Percentiles rank a stretch among this genome's conserved stretches.
Conservation (phyloP, 2,797 vertebrate species). For the Prionace glauca region DNA sequence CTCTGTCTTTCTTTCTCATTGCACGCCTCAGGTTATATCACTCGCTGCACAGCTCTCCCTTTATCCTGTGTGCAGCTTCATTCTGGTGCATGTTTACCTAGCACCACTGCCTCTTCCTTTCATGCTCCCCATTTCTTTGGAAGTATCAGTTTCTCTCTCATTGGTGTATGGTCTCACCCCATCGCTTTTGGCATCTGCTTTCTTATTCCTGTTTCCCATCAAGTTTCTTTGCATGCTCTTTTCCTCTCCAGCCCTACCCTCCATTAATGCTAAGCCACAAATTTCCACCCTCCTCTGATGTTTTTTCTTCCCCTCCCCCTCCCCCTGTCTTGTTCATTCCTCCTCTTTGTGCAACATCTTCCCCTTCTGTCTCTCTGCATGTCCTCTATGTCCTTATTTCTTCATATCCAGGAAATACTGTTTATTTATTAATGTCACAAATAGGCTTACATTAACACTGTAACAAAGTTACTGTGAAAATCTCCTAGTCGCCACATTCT, state of each 20-base stretch:
- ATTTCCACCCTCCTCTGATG: slow-evolving; percentile 39
- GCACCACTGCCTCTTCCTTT: too few relatives aligned
- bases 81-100: too few relatives aligned
- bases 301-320: neutral
- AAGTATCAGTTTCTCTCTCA: slow-evolving; percentile 48
- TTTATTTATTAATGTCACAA: too few relatives aligned
- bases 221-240: neutral
- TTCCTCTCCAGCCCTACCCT: slow-evolving; percentile 48
- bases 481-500: too few relatives aligned
- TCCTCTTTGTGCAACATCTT: neutral
- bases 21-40: neutral
- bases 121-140: neutral
- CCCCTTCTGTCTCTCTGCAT: neutral
- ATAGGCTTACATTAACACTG: too few relatives aligned
- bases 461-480: too few relatives aligned
- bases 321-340: neutral
- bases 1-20: neutral
- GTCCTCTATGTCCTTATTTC: too few relatives aligned
- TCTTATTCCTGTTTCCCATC: too few relatives aligned
- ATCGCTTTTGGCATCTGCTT: too few relatives aligned
- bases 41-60: slow-evolving; percentile 9
- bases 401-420: neutral
- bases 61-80: slow-evolving; percentile 37
- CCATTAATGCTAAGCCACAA: slow-evolving; percentile 51
- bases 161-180: slow-evolving; percentile 53